phyloP scores from a whole-genome alignment of 2,113 vertebrate genomes.

The Neodontobutis hainanensis region DNA sequence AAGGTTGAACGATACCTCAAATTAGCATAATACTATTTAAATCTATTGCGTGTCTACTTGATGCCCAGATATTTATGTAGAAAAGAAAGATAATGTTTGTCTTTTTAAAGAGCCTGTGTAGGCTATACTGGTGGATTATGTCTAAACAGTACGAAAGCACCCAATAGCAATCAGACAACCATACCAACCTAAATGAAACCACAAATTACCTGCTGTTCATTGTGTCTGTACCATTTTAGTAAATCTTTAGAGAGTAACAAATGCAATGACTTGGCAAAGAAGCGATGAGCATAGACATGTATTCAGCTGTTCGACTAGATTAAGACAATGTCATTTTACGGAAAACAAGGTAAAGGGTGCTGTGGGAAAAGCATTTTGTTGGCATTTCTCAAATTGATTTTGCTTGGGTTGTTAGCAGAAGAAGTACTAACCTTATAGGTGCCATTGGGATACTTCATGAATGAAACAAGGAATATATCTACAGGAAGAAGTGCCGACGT shows the following conservation, averaged over 20 bases:
- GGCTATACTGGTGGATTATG: neutral
- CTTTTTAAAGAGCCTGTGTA: neutral
- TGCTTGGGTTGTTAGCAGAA: slow-evolving; percentile 10
- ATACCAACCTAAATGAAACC: slow-evolving; percentile 20
- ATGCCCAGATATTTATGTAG: neutral
- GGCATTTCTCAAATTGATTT: slow-evolving; percentile 29
- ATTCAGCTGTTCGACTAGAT: slow-evolving; percentile 27
- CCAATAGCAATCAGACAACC: slow-evolving; percentile 15
- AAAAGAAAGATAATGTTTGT: neutral
- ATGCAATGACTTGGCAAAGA: slow-evolving; percentile 29
- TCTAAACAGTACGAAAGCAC: slow-evolving; percentile 18
- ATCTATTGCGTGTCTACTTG: neutral
- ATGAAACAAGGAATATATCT: slow-evolving; percentile 98
- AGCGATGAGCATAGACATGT: slow-evolving; percentile 26
- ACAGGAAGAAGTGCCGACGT: slow-evolving; percentile 94
- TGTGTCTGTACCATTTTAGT: slow-evolving; percentile 25
- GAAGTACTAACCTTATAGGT: slow-evolving; percentile 90
- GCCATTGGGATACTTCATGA: slow-evolving; percentile 96
- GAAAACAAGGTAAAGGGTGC: slow-evolving; percentile 22
- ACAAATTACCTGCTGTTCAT: slow-evolving; percentile 42
- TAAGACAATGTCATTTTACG: slow-evolving; percentile 28
- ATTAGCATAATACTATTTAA: neutral
- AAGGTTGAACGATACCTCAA: too few relatives aligned
- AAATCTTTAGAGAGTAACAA: slow-evolving; percentile 24
- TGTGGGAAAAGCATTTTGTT: slow-evolving; percentile 18